Evolutionary conservation across 2,888 invertebrate species (phyloP).

Genomic region (Halictus quadricinctus): DNA sequence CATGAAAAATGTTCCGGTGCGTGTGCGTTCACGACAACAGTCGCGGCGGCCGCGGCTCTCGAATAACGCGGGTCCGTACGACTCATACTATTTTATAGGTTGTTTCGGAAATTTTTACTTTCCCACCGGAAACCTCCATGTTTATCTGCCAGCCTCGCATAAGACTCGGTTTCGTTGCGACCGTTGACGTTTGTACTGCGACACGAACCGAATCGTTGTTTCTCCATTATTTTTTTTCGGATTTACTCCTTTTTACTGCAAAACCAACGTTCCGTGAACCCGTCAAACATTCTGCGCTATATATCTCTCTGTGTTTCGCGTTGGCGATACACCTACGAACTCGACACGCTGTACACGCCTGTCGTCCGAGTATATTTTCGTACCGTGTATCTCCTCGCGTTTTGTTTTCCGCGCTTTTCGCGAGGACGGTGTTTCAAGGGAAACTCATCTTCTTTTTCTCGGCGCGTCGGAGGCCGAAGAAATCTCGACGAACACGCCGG

Average conservation of each 20-base stretch:
- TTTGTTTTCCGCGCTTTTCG: not conserved
- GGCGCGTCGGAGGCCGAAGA: not conserved
- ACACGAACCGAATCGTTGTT: not conserved
- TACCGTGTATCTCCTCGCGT: not conserved
- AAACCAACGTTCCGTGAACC: not conserved
- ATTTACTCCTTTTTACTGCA: not conserved
- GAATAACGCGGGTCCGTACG: not conserved
- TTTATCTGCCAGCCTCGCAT: constrained; percentile 24
- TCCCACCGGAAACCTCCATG: constrained; percentile 44
- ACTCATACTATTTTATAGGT: constrained; percentile 37
- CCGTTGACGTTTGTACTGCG: not conserved
- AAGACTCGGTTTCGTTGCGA: not conserved
- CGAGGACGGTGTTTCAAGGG: not conserved
- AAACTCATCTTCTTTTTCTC: not conserved
- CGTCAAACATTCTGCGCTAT: not conserved
- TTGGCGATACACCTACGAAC: constrained; percentile 5
- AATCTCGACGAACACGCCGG: not conserved
- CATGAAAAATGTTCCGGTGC: not conserved
- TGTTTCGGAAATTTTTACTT: constrained; percentile 35
- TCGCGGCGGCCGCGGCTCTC: not conserved
- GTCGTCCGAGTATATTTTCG: constrained; percentile 16
- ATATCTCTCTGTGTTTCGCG: not conserved
- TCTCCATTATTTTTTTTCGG: not conserved
- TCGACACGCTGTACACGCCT: not conserved
- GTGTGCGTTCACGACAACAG: not conserved